Evolutionary conservation across 2,888 invertebrate species (phyloP).

Genomic region (Alitta virens): DNA sequence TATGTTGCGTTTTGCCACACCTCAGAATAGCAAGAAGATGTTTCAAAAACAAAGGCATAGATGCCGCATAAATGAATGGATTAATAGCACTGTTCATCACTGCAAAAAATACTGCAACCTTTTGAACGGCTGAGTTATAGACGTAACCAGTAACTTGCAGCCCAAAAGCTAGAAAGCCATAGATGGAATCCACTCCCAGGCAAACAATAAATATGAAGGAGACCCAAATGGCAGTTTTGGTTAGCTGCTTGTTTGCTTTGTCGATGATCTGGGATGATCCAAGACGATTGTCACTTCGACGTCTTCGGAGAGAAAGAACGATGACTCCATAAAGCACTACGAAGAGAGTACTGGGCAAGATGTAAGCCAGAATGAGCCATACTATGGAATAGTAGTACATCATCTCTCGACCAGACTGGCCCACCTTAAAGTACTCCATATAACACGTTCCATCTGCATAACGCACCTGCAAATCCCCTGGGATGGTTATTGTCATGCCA

Average conservation of each 20-base stretch:
- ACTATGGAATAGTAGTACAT: neutral
- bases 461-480: neutral
- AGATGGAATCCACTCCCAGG: neutral
- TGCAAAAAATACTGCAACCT: neutral
- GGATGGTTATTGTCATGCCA: neutral
- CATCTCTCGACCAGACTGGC: neutral
- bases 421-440: neutral
- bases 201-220: neutral
- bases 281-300: neutral
- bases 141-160: neutral
- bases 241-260: neutral
- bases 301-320: neutral
- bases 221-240: neutral
- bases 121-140: neutral
- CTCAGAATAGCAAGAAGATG: neutral
- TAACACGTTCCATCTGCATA: neutral
- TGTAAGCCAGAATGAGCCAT: neutral
- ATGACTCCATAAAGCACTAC: neutral
- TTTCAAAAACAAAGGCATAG: neutral
- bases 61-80: neutral
- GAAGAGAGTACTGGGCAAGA: neutral
- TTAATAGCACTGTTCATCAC: neutral
- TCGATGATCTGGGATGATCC: neutral
- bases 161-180: neutral
- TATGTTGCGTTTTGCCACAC: too few species aligned